Percentiles rank a stretch among this genome's conserved stretches.
Evolutionary conservation across 2,797 vertebrate genomes (phyloP).

Genomic region (Catamblyrhynchus diadema): DNA sequence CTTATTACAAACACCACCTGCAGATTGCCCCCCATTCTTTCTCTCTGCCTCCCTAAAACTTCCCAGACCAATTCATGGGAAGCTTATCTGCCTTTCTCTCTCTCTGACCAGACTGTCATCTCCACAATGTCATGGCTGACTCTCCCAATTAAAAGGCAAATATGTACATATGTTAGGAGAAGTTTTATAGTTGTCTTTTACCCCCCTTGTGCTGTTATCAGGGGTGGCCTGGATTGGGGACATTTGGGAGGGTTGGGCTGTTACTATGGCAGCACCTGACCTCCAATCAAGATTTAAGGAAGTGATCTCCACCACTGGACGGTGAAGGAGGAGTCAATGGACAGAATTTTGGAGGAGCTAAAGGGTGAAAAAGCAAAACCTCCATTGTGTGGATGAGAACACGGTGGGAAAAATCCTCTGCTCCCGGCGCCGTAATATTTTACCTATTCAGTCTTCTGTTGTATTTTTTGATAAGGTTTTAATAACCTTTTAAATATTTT

Average conservation of each 20-base stretch:
- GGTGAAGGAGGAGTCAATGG: neutral
- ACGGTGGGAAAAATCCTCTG: neutral
- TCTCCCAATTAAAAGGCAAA: neutral
- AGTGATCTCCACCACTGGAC: neutral
- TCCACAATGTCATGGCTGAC: neutral
- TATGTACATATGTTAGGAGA: neutral
- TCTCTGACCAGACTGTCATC: neutral
- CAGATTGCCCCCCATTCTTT: neutral
- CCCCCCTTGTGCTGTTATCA: neutral
- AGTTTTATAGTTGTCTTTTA: neutral
- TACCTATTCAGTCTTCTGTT: neutral
- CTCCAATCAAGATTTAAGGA: neutral
- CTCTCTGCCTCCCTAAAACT: neutral
- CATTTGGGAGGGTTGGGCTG: neutral
- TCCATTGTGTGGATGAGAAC: neutral
- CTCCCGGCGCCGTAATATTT: accelerated
- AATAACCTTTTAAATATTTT: neutral
- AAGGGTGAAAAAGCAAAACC: neutral
- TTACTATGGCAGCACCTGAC: neutral
- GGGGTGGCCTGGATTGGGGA: neutral
- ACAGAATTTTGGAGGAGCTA: neutral
- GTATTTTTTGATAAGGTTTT: neutral
- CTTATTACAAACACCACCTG: neutral
- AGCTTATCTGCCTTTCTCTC: neutral
- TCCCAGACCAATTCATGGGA: neutral